Base-by-base conservation (phyloP, 2,888 invertebrate genomes). In the Tetrapedia diversipes region DNA sequence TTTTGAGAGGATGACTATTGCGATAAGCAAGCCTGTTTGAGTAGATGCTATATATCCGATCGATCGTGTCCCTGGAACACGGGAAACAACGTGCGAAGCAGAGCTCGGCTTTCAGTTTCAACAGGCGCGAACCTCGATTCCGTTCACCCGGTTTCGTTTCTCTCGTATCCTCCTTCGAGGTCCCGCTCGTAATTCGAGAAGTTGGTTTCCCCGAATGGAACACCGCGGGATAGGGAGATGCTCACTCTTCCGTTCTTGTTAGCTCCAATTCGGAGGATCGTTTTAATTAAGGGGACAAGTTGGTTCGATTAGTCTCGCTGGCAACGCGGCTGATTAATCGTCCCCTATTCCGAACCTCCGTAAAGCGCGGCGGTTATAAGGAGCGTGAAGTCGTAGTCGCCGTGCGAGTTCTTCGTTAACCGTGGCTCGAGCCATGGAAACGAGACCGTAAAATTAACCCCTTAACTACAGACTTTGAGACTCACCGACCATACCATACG, bases 11-110 rank as follows among this genome's bases (percentile, higher is more conserved):
- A n/a, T n/a, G n/a, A n/a, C n/a, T n/a, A n/a, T n/a, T n/a, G n/a
- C n/a, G n/a, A n/a, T n/a, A n/a, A n/a, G n/a, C n/a, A n/a, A n/a
- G n/a, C n/a, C n/a, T n/a, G n/a, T n/a, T n/a, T n/a, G n/a, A n/a
- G n/a, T n/a, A n/a, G n/a, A n/a, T n/a, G n/a, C n/a, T n/a, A n/a
- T n/a, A n/a, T n/a, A n/a, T n/a, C n/a, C n/a, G n/a, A n/a, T n/a
- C n/a, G n/a, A n/a, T n/a, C n/a, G n/a, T n/a, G n/a, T n/a, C n/a
- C n/a, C n/a, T n/a, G n/a, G n/a, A n/a, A n/a, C n/a, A n/a, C n/a
- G n/a, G n/a, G n/a, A n/a, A 74, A 77, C 53, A 63, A 63, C n/a
- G 51, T 37, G 24, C 19, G 22, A 2, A 39, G 39, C 61, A n/a
- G 57, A 37, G 39, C 29, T 43, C 22, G n/a, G 11, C 11, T 32